Evolutionary conservation across 2,113 vertebrate genomes (phyloP).

Genomic region (Rhabdornis inornatus): DNA sequence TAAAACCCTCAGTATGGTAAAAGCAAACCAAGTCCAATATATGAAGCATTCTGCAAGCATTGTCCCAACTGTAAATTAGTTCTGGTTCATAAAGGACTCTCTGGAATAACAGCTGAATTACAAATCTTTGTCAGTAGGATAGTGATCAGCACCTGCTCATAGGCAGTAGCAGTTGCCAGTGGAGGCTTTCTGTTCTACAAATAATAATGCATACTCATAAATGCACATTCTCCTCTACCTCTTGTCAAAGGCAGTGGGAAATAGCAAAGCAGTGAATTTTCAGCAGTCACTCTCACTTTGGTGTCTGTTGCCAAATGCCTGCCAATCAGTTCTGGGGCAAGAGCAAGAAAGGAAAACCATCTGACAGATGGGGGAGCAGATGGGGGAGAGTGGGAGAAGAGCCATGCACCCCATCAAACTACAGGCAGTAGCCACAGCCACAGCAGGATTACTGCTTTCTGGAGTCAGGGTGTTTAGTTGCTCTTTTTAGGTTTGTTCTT

Average conservation of each 20-base stretch:
- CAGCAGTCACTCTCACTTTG: neutral
- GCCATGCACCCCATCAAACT: neutral
- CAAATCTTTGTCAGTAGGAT: neutral
- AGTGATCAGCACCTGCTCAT: conserved; percentile 11
- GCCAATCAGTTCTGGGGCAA: neutral
- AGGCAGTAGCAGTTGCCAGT: neutral
- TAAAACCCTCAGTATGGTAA: neutral
- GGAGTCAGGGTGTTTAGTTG: neutral
- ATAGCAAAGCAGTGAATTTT: neutral
- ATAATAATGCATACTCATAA: neutral
- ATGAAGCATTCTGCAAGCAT: neutral
- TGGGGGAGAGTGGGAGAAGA: neutral
- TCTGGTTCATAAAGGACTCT: neutral
- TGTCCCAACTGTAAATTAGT: neutral
- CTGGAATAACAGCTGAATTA: conserved; percentile 12
- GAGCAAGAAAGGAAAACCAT: neutral
- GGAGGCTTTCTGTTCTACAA: neutral
- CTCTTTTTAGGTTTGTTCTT: neutral
- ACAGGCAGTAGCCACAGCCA: neutral
- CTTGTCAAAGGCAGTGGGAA: neutral
- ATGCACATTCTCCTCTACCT: neutral
- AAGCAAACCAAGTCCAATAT: neutral
- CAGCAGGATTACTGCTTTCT: neutral
- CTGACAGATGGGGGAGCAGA: neutral
- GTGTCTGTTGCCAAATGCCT: neutral